Evolutionary conservation across 2,888 invertebrate genomes (phyloP).

Genomic region (Notodonta dromedarius): DNA sequence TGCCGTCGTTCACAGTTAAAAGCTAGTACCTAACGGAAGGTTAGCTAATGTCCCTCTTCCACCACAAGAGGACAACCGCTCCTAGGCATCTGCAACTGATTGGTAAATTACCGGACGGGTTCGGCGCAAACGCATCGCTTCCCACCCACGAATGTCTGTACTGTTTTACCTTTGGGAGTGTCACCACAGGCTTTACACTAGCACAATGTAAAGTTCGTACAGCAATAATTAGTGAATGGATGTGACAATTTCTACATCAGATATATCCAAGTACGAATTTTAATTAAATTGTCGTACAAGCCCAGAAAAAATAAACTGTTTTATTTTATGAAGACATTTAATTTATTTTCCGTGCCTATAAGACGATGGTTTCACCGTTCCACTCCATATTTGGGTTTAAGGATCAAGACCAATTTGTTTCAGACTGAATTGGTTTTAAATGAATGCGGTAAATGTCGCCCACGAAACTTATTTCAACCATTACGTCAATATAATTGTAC

Average conservation of each 20-base stretch:
- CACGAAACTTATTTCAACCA: conserved; percentile 61
- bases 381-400: conserved; percentile 37
- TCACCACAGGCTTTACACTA: too few relatives aligned
- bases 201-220: too few relatives aligned
- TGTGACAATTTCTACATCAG: too few relatives aligned
- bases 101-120: conserved; percentile 78
- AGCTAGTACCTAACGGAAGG: conserved; percentile 22
- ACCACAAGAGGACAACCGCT: conserved; percentile 52
- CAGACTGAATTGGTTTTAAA: conserved; percentile 61
- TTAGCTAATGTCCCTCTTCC: conserved; percentile 43
- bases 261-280: too few relatives aligned
- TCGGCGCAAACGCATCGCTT: conserved; percentile 54
- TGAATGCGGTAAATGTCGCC: conserved; percentile 67
- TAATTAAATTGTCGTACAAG: too few relatives aligned
- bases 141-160: conserved; percentile 51
- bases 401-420: conserved; percentile 42
- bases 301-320: background rate
- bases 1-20: conserved; percentile 9
- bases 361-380: conserved; percentile 15
- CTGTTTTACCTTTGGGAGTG: background rate
- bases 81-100: conserved; percentile 57
- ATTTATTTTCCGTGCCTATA: conserved; percentile 7
- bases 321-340: conserved; percentile 9
- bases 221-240: too few relatives aligned
- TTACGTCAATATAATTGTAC: conserved; percentile 60